Evolutionary conservation across 2,113 vertebrate genomes (phyloP).

Genomic region (Sigmodon hispidus): DNA sequence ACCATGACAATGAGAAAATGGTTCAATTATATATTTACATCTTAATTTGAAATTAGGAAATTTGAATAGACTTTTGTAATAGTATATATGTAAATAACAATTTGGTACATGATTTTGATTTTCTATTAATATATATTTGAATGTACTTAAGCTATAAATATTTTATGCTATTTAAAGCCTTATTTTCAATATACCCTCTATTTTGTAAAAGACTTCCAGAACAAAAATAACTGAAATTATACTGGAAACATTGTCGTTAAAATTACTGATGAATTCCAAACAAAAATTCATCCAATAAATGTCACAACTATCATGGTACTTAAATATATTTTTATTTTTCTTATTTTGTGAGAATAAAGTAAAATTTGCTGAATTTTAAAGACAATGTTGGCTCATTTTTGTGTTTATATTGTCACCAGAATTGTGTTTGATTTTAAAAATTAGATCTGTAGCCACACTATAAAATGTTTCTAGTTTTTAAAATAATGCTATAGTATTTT

Average conservation of each 20-base stretch:
- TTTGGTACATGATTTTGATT: conserved; percentile 14
- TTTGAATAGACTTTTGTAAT: background rate
- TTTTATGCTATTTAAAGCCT: background rate
- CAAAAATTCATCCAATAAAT: background rate
- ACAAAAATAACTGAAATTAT: background rate
- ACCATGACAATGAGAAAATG: background rate
- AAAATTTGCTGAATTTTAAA: background rate
- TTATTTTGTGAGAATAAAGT: background rate
- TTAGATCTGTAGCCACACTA: background rate
- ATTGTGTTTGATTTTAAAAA: background rate
- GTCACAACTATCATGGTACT: background rate
- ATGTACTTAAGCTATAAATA: background rate
- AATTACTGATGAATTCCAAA: background rate
- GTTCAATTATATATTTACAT: background rate
- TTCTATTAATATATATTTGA: conserved; percentile 6
- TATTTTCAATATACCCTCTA: background rate
- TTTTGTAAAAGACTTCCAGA: background rate
- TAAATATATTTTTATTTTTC: background rate
- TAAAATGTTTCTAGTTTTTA: background rate
- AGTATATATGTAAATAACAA: background rate
- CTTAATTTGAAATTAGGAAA: conserved; percentile 44
- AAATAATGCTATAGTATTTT: background rate
- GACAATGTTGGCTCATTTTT: background rate
- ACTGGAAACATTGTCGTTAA: background rate
- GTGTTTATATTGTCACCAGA: background rate